phyloP scores from a whole-genome alignment of 2,113 vertebrate species.

The Anolis carolinensis region DNA sequence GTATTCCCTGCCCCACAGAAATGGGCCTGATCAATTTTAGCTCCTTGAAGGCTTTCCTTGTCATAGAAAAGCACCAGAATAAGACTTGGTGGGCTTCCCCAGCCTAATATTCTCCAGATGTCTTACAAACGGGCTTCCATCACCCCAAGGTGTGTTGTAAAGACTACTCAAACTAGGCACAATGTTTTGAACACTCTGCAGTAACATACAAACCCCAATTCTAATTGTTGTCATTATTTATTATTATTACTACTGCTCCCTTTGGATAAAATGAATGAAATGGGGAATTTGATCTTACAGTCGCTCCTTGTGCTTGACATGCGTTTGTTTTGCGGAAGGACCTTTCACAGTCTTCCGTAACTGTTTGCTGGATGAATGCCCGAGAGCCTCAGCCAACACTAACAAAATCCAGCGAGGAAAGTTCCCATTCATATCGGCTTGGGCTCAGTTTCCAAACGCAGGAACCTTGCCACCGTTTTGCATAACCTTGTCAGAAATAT shows the following conservation, averaged over 20 bases:
- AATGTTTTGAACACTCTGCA: background rate
- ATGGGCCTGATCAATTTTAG: no score
- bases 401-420: background rate
- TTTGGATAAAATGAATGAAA: background rate
- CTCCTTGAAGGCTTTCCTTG: no score
- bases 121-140: background rate
- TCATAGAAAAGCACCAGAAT: no score
- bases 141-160: background rate
- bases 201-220: background rate
- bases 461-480: background rate
- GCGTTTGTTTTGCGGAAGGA: background rate
- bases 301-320: background rate
- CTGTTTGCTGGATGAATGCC: background rate
- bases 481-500: fast-evolving
- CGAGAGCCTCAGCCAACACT: background rate
- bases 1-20: no score
- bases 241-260: background rate
- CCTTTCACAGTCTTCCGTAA: background rate
- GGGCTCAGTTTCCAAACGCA: background rate
- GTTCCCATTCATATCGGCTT: background rate
- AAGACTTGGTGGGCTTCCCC: background rate
- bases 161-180: background rate
- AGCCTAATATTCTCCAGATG: background rate
- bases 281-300: background rate
- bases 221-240: background rate